Evolutionary conservation across 2,888 invertebrate genomes (phyloP).

Genomic region (Cosmia trapezina): DNA sequence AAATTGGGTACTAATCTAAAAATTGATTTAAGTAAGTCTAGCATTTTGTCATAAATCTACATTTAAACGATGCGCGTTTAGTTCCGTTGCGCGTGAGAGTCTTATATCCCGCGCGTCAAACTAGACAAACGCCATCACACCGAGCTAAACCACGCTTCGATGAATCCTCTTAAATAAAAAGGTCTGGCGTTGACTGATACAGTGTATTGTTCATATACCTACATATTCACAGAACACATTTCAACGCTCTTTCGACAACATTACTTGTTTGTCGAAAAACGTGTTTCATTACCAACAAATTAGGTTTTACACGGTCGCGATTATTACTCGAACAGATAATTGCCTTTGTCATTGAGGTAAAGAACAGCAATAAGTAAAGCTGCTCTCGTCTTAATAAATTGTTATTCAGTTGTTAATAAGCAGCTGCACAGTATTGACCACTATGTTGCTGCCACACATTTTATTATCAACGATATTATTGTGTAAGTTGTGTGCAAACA

Average conservation of each 20-base stretch:
- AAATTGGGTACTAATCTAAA: no score
- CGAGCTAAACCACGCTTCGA: no score
- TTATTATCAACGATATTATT: conserved; percentile 50
- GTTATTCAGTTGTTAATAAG: conserved; percentile 57
- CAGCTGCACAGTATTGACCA: conserved; percentile 49
- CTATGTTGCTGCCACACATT: conserved; percentile 56
- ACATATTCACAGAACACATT: conserved; percentile 13
- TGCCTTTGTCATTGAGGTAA: conserved; percentile 57
- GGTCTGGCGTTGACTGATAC: conserved; percentile 2
- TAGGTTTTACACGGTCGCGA: conserved; percentile 33
- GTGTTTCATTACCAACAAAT: conserved; percentile 37
- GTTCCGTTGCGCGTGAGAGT: no score
- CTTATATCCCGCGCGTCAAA: no score
- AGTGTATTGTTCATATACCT: background rate
- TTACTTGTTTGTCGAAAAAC: conserved; percentile 30
- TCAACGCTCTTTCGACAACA: conserved; percentile 5
- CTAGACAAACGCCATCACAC: no score
- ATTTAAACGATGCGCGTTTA: no score
- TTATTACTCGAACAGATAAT: conserved; percentile 49
- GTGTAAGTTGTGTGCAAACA: conserved; percentile 53
- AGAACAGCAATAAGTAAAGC: conserved; percentile 38
- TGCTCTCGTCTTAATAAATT: conserved; percentile 25
- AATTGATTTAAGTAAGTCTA: no score
- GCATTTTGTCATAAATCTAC: no score
- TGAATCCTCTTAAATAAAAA: background rate